Conservation (phyloP, 2,797 vertebrate species). For the Loris lydekkerianus region DNA sequence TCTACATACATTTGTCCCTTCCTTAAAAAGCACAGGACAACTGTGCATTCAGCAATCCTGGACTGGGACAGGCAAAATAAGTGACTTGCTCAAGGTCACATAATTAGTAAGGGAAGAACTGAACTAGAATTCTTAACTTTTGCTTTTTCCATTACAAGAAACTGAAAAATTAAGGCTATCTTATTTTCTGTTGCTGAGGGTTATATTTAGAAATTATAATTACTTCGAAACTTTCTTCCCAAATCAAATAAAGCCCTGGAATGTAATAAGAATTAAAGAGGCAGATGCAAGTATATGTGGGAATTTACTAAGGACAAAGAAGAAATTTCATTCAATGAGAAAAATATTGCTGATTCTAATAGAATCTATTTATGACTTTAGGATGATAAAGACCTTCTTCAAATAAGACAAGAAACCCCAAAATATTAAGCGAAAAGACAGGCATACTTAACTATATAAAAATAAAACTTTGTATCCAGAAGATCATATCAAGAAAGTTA, state of each 20-base stretch:
- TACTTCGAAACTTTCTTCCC: slow-evolving; percentile 68
- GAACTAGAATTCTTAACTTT: slow-evolving; percentile 20
- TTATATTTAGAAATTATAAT: slow-evolving; percentile 72
- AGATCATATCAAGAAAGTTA: background rate
- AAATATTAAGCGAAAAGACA: background rate
- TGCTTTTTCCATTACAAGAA: slow-evolving; percentile 21
- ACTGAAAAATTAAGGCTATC: slow-evolving; percentile 5
- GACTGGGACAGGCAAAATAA: background rate
- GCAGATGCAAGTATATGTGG: slow-evolving; percentile 3
- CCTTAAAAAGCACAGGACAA: background rate
- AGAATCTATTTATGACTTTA: background rate
- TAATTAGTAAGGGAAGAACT: background rate
- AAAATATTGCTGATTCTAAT: background rate
- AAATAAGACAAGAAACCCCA: background rate
- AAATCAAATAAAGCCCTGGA: slow-evolving; percentile 66
- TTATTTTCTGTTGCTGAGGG: slow-evolving; percentile 57
- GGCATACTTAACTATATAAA: background rate
- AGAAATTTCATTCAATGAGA: slow-evolving; percentile 27
- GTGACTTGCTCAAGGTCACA: slow-evolving; percentile 11
- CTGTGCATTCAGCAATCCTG: background rate
- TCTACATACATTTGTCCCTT: background rate
- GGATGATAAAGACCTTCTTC: background rate
- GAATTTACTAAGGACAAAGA: slow-evolving; percentile 57
- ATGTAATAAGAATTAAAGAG: slow-evolving; percentile 63
- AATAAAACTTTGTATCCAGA: background rate